These are phyloP conservation scores for Rana temporaria DNA, from an alignment of 2,113 vertebrate genomes.

Conservation along the genomic window DNA sequence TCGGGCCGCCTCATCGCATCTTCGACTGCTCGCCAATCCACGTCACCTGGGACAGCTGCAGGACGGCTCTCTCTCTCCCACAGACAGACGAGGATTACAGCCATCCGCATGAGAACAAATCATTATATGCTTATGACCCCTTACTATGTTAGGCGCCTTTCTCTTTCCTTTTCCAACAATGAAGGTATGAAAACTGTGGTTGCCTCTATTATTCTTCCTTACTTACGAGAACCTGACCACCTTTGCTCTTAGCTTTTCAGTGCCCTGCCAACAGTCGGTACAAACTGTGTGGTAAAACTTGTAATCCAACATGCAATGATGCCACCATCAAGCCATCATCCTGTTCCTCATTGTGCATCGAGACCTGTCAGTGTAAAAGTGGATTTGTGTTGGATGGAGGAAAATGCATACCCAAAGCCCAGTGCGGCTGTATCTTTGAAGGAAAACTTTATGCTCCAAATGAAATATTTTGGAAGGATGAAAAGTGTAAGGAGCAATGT, in stretches of 20 bases:
- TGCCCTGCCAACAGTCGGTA: slow-evolving; percentile 61
- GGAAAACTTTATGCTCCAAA: slow-evolving; percentile 43
- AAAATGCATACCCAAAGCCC: slow-evolving; percentile 49
- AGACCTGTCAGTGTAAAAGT: slow-evolving; percentile 64
- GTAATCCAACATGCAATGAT: slow-evolving; percentile 51
- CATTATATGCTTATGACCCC: no score
- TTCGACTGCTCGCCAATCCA: no score
- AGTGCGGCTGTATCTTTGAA: slow-evolving; percentile 66
- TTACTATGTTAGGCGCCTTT: no score
- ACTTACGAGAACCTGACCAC: no score
- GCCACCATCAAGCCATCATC: not conserved
- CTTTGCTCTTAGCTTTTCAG: slow-evolving; percentile 33
- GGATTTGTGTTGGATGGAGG: slow-evolving; percentile 65
- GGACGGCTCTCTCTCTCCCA: no score
- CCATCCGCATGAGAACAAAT: no score
- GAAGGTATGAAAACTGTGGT: no score
- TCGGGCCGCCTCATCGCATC: no score
- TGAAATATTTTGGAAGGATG: slow-evolving; percentile 64
- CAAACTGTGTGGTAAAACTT: slow-evolving; percentile 39
- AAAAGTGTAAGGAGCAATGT: slow-evolving; percentile 61
- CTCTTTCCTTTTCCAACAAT: no score
- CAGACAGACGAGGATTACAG: no score
- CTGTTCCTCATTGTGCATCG: not conserved
- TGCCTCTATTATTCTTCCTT: no score
- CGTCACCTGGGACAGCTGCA: no score